Evolutionary conservation across 37 sponge, comb jelly and placozoan species (phyloP).

Genomic region (Geodia barretti): DNA sequence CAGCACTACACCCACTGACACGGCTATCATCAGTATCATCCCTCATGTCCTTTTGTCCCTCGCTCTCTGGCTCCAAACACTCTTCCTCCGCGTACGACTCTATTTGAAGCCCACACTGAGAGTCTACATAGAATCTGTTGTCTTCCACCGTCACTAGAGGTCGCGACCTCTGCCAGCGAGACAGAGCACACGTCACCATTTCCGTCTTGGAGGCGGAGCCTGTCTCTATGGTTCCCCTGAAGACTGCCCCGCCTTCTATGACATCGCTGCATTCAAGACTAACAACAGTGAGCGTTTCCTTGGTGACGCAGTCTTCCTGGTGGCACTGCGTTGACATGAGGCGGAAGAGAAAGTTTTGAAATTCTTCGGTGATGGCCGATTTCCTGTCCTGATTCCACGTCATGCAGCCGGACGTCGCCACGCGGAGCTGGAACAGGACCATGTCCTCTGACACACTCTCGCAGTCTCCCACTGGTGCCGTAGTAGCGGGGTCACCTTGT

Average conservation of each 20-base stretch:
- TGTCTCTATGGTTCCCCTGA: slow-evolving; percentile 14
- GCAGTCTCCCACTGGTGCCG: background rate
- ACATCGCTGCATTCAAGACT: slow-evolving; percentile 14
- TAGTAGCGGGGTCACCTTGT: background rate
- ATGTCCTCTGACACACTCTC: too few species aligned
- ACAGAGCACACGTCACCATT: slow-evolving; percentile 17
- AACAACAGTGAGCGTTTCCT: background rate
- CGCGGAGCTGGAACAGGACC: slow-evolving; percentile 15
- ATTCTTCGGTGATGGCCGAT: background rate
- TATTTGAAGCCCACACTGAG: background rate
- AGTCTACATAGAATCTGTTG: background rate
- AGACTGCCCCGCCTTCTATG: background rate
- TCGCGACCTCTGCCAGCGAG: slow-evolving; percentile 9
- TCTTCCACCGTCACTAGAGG: background rate
- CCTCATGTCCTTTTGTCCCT: too few species aligned
- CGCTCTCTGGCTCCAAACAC: background rate
- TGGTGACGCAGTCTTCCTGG: background rate
- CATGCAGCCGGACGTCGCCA: background rate
- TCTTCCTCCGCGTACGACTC: background rate
- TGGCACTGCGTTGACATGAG: slow-evolving; percentile 10
- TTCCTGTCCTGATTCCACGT: background rate
- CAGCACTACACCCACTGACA: too few species aligned
- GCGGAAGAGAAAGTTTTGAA: background rate
- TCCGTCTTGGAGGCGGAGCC: background rate
- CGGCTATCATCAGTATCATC: too few species aligned